These are phyloP conservation scores for Acanthopagrus latus DNA, from an alignment of 2,797 vertebrate genomes.

Conservation along the genomic window DNA sequence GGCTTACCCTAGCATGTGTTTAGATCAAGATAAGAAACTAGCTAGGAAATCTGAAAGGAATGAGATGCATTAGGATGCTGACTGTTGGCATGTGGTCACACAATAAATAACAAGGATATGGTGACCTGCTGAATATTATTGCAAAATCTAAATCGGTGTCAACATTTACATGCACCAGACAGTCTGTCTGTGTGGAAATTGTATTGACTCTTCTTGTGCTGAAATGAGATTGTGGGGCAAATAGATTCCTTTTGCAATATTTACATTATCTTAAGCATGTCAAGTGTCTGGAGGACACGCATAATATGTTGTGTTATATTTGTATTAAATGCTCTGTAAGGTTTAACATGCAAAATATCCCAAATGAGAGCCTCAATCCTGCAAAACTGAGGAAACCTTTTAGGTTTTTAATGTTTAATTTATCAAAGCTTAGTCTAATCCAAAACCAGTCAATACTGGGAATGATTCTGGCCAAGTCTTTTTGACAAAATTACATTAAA, in stretches of 20 bases:
- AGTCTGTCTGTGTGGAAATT: conserved; percentile 13
- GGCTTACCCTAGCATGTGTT: conserved; percentile 59
- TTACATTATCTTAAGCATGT: conserved; percentile 37
- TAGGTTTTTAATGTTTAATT: not conserved
- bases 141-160: conserved; percentile 43
- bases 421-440: not conserved
- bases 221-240: conserved; percentile 34
- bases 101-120: conserved; percentile 57
- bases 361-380: not conserved
- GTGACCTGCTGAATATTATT: conserved; percentile 42
- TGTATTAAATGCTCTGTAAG: not conserved
- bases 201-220: conserved; percentile 35
- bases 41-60: conserved; percentile 21
- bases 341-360: not conserved
- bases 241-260: conserved; percentile 35
- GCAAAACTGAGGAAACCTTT: not conserved
- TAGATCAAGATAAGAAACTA: conserved; percentile 44
- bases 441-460: not conserved
- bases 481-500: conserved; percentile 20
- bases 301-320: not conserved
- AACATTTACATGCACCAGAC: conserved; percentile 23
- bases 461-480: not conserved
- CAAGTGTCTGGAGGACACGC: conserved; percentile 9
- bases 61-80: conserved; percentile 33
- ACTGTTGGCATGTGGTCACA: conserved; percentile 42